Conservation (phyloP, 1,140 invertebrate species). For the Octopus sinensis region DNA sequence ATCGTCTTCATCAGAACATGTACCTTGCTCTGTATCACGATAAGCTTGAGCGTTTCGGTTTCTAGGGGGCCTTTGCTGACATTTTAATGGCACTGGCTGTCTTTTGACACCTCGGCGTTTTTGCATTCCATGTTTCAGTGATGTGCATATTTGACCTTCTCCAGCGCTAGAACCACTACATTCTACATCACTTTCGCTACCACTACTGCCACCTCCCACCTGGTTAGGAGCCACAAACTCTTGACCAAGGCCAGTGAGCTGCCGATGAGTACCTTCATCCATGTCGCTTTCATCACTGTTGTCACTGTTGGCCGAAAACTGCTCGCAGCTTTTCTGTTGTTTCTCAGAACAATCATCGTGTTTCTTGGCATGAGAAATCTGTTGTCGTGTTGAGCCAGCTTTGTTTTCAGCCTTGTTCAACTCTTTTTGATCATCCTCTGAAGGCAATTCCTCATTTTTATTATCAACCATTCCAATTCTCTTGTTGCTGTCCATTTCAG, state of each 20-base stretch:
- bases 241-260: conserved; percentile 12
- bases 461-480: neutral
- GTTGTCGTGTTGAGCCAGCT: neutral
- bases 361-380: neutral
- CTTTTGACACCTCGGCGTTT: conserved; percentile 4
- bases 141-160: conserved; percentile 2
- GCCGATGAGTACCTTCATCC: conserved; percentile 21
- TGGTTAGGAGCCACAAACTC: conserved; percentile 18
- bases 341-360: neutral
- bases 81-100: neutral
- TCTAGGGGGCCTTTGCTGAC: neutral
- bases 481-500: neutral
- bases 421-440: neutral
- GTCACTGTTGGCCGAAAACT: conserved; percentile 32
- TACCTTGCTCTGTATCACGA: neutral
- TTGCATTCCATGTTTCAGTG: neutral
- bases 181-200: conserved; percentile 32
- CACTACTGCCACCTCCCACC: conserved; percentile 22
- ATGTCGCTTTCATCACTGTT: conserved; percentile 27
- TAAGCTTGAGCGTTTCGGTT: neutral
- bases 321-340: conserved; percentile 59
- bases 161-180: conserved; percentile 28
- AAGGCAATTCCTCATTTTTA: conserved; percentile 1
- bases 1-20: conserved; percentile 13
- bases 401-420: neutral